Conservation (phyloP, 2,113 vertebrate genomes). For the Scolopax mira region DNA sequence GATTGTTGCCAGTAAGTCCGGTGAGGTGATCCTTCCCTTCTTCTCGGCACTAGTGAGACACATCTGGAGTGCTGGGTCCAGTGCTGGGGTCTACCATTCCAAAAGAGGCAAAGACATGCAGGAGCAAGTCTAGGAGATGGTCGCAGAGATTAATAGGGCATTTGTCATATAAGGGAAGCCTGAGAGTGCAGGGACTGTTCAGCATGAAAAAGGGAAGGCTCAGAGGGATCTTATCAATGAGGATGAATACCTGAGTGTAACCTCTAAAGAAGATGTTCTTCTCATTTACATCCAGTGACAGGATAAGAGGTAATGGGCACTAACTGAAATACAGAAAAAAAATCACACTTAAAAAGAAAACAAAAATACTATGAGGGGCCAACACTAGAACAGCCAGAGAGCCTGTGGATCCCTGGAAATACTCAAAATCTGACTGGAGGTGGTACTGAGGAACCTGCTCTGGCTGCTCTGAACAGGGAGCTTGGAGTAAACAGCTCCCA, state of each 20-base stretch:
- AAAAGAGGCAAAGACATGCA: background rate
- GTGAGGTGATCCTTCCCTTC: background rate
- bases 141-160: background rate
- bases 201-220: background rate
- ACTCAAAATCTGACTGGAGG: background rate
- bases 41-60: background rate
- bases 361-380: background rate
- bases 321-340: background rate
- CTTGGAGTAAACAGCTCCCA: background rate
- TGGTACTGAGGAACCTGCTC: rapidly evolving
- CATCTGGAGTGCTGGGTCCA: background rate
- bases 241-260: background rate
- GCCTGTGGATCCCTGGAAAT: background rate
- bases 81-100: no score
- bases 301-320: background rate
- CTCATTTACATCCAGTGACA: background rate
- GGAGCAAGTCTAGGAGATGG: background rate
- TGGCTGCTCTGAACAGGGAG: background rate
- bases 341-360: background rate
- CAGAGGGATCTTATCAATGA: background rate
- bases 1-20: background rate
- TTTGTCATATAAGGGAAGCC: background rate
- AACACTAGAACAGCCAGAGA: background rate
- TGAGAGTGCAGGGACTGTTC: background rate
- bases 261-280: background rate